A percentile compares a stretch with the other conserved stretches of the same genome.
Conservation (phyloP, 2,797 vertebrate genomes). For the Onychomys torridus region DNA sequence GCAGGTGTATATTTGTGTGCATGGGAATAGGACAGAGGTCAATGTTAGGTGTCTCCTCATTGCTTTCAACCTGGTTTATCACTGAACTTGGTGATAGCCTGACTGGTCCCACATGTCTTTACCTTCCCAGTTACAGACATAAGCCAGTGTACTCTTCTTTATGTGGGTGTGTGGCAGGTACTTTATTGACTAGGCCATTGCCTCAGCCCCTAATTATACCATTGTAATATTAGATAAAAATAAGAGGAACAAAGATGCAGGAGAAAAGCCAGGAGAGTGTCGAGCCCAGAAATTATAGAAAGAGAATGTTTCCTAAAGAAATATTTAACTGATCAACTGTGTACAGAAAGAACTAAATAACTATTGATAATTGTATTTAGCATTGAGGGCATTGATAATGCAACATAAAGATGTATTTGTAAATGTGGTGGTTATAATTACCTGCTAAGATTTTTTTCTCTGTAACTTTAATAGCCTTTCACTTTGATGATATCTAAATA, state of each 20-base stretch:
- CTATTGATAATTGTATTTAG: neutral
- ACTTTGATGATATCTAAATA: constrained; percentile 21
- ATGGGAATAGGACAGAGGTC: neutral
- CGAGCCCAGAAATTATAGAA: constrained; percentile 8
- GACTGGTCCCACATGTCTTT: neutral
- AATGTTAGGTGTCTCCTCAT: neutral
- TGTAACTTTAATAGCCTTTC: constrained; percentile 24
- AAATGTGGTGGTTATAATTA: constrained; percentile 4
- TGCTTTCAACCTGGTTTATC: neutral
- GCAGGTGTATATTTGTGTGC: neutral
- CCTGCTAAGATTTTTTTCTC: neutral
- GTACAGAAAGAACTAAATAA: constrained; percentile 33
- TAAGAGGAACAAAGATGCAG: constrained; percentile 4
- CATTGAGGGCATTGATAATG: constrained; percentile 5
- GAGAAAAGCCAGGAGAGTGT: neutral
- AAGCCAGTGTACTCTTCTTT: neutral
- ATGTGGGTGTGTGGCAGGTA: no score
- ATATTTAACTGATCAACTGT: neutral
- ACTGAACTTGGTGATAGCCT: neutral
- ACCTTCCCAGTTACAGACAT: neutral
- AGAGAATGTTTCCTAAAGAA: constrained; percentile 20
- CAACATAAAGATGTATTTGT: constrained; percentile 11
- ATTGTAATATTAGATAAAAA: neutral
- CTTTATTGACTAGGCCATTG: neutral
- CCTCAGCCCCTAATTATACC: neutral